Conservation (phyloP, 2,888 invertebrate genomes). For the Ochropleura plecta region DNA sequence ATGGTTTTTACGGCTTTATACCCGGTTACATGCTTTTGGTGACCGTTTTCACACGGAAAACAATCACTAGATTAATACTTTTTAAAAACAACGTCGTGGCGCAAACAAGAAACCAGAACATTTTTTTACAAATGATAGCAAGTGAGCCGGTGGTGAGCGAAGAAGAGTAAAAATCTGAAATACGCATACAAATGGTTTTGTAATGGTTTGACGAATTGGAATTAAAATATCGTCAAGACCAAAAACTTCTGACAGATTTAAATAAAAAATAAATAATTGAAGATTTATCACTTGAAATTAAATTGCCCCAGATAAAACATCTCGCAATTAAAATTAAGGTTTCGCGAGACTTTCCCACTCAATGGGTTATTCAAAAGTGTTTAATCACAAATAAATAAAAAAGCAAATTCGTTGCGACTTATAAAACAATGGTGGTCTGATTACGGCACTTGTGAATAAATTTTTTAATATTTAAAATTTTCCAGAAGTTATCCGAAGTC, state of each 20-base stretch:
- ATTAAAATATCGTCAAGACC: neutral
- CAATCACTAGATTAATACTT: too few species aligned
- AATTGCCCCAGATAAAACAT: slow-evolving; percentile 13
- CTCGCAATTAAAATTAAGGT: slow-evolving; percentile 49
- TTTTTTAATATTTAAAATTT: slow-evolving; percentile 63
- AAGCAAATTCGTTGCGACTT: slow-evolving; percentile 66
- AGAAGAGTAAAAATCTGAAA: neutral
- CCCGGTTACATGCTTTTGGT: too few species aligned
- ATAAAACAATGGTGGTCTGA: slow-evolving; percentile 68
- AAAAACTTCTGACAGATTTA: neutral
- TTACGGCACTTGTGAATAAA: slow-evolving; percentile 67
- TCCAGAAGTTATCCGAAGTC: slow-evolving; percentile 40
- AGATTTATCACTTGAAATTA: slow-evolving; percentile 7
- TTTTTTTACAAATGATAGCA: too few species aligned
- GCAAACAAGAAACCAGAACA: too few species aligned
- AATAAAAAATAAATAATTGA: neutral
- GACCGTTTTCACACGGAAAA: too few species aligned
- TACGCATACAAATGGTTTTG: neutral
- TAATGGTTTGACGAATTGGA: neutral
- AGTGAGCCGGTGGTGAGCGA: too few species aligned
- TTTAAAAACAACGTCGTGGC: too few species aligned
- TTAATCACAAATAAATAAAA: slow-evolving; percentile 67
- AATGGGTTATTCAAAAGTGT: slow-evolving; percentile 69
- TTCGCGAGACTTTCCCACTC: slow-evolving; percentile 54
- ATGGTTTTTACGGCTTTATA: neutral